Percentiles rank a stretch among this genome's conserved stretches.
These are phyloP conservation scores for Proctacanthus coquilletti DNA, from an alignment of 1,140 invertebrate genomes.

Conservation along the genomic window DNA sequence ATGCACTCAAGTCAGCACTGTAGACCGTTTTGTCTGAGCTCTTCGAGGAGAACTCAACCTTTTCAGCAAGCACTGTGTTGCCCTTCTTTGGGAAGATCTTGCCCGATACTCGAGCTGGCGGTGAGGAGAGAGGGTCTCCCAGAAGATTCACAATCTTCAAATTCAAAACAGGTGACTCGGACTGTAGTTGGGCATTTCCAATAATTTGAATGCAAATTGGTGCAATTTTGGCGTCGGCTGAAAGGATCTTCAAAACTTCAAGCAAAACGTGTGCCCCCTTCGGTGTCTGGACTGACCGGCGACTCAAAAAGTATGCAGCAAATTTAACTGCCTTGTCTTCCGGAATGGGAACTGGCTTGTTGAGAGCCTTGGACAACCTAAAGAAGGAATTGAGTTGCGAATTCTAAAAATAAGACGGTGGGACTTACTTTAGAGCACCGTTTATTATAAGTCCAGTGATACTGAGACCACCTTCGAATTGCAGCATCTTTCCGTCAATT, in stretches of 20 bases:
- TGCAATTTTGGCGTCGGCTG: conserved; percentile 37
- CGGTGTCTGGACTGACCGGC: conserved; percentile 71
- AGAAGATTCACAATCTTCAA: conserved; percentile 72
- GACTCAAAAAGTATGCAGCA: conserved; percentile 78
- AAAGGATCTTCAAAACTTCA: conserved; percentile 50
- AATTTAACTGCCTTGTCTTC: conserved; percentile 78
- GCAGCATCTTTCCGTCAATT: conserved; percentile 70
- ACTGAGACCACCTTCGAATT: conserved; percentile 84
- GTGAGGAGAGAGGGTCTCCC: conserved; percentile 47
- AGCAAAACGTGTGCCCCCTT: conserved; percentile 67
- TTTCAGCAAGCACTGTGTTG: conserved; percentile 19
- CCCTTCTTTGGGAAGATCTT: conserved; percentile 21
- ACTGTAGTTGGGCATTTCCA: conserved; percentile 53
- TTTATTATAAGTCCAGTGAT: conserved; percentile 35
- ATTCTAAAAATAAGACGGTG: neutral
- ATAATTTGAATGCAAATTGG: conserved; percentile 67
- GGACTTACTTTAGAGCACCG: conserved; percentile 29
- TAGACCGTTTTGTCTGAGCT: conserved; percentile 48
- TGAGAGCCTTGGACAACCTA: conserved; percentile 49
- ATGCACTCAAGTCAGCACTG: conserved; percentile 61
- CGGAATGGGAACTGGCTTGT: conserved; percentile 54
- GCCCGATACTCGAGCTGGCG: conserved; percentile 13
- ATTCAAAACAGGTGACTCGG: conserved; percentile 51
- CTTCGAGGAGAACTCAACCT: conserved; percentile 17
- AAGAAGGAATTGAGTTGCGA: conserved; percentile 28